Evolutionary conservation across 2,888 invertebrate species (phyloP), one percentile per base, ranked within the genome.

Genomic region (Diaphora mendica): DNA sequence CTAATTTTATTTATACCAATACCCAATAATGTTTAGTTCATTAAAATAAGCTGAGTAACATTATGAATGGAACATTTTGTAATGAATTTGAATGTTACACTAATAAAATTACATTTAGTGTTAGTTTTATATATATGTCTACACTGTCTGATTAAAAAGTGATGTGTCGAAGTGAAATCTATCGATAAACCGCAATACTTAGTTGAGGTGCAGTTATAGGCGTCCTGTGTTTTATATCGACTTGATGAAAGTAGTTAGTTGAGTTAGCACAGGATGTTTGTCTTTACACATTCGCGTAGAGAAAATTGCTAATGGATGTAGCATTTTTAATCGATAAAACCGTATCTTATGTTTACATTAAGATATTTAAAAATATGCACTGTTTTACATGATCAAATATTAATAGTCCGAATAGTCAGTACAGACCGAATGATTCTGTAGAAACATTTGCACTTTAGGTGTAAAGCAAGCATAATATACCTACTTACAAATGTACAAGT

Each of bases 161-260:
- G 64, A 73, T 59, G 33, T 73, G n/a, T 55, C 66, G 42, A 69
- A 55, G 64, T 66, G 65, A 70, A 68, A 70, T 59, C 51, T 70
- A 35, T 42, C 35, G n/a, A 59, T 68, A 33, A 23, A 73, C 51
- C 55, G 70, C 75, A 79, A 70, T 11, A 39, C 39, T 39, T 11
- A 70, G 65, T 30, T 42, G 23, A 64, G 67, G 71, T 75, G 71
- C 67, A 76, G 73, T 78, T 73, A 70, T 76, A 33, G 64, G 64
- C 80, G 80, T 82, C 86, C 85, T 85, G 78, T 66, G 65, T 72
- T 64, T 78, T 81, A 77, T 75, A 79, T 71, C 42, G 30, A 64
- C 76, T 42, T 69, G n/a, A 78, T 35, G 88, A 88, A 88, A 88
- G 88, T 78, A 71, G 88, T 82, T 77, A 17, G 86, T 72, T 82